Evolutionary conservation across 2,113 vertebrate genomes (phyloP), one percentile per base, ranked within the genome.

Genomic region (Shinisaurus crocodilurus): DNA sequence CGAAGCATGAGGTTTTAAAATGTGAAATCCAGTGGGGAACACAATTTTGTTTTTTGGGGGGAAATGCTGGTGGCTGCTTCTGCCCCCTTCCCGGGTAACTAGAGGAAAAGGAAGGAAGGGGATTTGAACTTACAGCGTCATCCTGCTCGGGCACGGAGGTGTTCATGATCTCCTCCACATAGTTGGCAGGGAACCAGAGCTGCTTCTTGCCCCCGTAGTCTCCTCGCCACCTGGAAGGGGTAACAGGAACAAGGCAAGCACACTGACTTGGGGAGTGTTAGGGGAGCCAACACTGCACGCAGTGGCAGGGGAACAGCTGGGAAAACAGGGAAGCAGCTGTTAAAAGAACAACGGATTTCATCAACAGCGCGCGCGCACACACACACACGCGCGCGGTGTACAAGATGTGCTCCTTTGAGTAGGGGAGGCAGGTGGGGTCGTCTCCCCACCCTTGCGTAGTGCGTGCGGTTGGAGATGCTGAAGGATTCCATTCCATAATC

Each of bases 111-210:
- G 45, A 16, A 12, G 63, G 15, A 3, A 15, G 40, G 18, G n/a
- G 69, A n/a, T n/a, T n/a, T 45, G 0, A 60, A 92, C 97, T 97
- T 92, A 98, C 97, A 0, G 97, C 96, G 48, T 98, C 97, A 90
- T 99, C 99, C 0, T 99, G 98, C 93, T 99, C 99, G 57, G 97
- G 96, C 0, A 97, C 96, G 5, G 97, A 97, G 0, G n/a, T n/a
- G n/a, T 97, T 99, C 92, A 98, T 97, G 65, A 99, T 98, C 95
- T 99, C 99, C 90, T 98, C 98, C 92, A 99, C 99, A 0, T 99
- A 99, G 97, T 99, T 99, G n/a, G 99, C 98, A 0, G 99, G 99
- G 96, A 99, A 99, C 99, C 99, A 99, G 80, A 99, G 97, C 95
- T 99, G 99, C 96, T 99, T 99, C 97, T 99, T 99, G 45, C 98